A percentile compares a stretch with the other conserved stretches of the same genome.
phyloP scores from a whole-genome alignment of 2,113 vertebrate species.

The Bolborhynchus lineola region DNA sequence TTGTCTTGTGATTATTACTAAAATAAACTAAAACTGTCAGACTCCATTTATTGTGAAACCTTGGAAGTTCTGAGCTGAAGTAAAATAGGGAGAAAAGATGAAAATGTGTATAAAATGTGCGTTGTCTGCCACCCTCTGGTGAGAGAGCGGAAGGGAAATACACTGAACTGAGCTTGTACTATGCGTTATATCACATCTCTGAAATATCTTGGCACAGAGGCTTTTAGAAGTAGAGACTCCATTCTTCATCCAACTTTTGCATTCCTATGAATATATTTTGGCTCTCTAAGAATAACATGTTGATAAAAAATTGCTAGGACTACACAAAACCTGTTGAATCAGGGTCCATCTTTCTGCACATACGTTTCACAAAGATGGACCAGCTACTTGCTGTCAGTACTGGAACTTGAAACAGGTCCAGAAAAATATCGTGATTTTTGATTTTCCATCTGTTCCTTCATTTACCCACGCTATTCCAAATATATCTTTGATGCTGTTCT shows the following conservation, averaged over 20 bases:
- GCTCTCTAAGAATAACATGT: not conserved
- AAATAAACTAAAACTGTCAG: constrained; percentile 55
- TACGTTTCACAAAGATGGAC: not conserved
- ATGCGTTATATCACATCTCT: not conserved
- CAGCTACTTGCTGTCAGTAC: not conserved
- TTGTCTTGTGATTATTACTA: constrained; percentile 31
- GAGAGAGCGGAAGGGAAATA: not conserved
- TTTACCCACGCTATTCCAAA: constrained; percentile 9
- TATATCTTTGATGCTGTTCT: not conserved
- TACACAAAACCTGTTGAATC: not conserved
- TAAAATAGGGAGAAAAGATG: not conserved
- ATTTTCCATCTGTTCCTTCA: constrained; percentile 51
- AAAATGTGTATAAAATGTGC: not conserved
- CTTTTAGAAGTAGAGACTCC: not conserved
- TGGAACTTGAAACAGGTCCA: constrained; percentile 24
- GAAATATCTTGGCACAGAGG: not conserved
- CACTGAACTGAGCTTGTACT: not conserved
- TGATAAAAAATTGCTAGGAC: not conserved
- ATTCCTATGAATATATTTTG: not conserved
- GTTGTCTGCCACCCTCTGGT: constrained; percentile 56
- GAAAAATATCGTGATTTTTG: not conserved
- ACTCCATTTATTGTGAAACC: constrained; percentile 33
- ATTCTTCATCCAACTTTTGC: not conserved
- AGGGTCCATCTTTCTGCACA: not conserved
- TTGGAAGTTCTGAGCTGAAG: not conserved